phyloP scores from a whole-genome alignment of 2,113 vertebrate species.

The Anseranas semipalmata region DNA sequence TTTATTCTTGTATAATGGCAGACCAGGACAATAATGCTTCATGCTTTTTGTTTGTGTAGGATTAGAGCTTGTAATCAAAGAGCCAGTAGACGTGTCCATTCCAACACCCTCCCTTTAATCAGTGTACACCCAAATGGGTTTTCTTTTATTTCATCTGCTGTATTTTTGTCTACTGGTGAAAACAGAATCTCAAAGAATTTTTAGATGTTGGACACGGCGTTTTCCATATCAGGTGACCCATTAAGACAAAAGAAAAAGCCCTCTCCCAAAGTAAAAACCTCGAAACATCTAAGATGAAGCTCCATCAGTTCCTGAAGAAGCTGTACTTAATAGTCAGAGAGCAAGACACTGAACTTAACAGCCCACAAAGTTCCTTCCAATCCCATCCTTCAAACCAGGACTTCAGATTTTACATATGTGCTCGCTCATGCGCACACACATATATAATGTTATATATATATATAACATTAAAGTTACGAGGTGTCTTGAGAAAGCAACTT shows the following conservation, averaged over 20 bases:
- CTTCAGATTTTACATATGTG: not conserved
- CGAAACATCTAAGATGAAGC: not conserved
- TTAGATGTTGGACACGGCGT: not conserved
- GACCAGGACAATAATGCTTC: not conserved
- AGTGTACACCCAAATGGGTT: not conserved
- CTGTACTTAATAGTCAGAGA: not conserved
- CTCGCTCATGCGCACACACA: not conserved
- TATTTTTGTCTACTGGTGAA: not conserved
- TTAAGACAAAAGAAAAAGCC: not conserved
- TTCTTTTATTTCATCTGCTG: not conserved
- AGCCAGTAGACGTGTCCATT: not conserved
- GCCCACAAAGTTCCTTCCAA: not conserved
- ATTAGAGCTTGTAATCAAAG: not conserved
- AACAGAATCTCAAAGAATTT: not conserved
- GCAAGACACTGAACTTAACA: not conserved
- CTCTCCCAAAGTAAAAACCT: not conserved
- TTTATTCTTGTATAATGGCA: not conserved
- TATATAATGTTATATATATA: too few species aligned
- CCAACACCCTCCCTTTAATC: not conserved
- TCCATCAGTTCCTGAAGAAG: not conserved
- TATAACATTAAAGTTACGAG: conserved; percentile 20
- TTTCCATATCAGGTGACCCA: not conserved
- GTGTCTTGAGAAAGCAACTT: conserved; percentile 7
- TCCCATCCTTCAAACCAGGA: not conserved
- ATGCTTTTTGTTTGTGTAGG: not conserved